These are phyloP conservation scores for Melanotaenia maccullochi DNA, from an alignment of 2,797 vertebrate genomes.

Conservation along the genomic window DNA sequence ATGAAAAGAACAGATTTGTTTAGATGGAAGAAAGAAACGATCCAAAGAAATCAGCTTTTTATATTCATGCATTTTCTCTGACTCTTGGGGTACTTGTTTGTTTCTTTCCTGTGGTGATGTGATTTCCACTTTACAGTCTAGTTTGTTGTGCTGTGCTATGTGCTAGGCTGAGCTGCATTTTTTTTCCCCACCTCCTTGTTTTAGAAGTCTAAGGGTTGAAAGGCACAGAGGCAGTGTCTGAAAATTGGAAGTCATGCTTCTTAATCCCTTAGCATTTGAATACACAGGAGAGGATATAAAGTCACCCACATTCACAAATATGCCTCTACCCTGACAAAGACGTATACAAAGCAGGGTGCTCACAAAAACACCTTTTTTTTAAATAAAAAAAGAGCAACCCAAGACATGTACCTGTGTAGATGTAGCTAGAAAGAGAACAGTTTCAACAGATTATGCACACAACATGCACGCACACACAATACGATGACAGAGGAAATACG, in stretches of 20 bases:
- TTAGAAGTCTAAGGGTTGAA: constrained; percentile 62
- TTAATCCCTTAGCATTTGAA: constrained; percentile 69
- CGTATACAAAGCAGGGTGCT: constrained; percentile 10
- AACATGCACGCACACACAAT: constrained; percentile 26
- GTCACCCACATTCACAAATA: constrained; percentile 31
- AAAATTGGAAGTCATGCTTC: constrained; percentile 74
- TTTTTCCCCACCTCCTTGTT: constrained; percentile 35
- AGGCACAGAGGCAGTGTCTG: constrained; percentile 52
- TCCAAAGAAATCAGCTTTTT: constrained; percentile 60
- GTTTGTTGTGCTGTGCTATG: constrained; percentile 57
- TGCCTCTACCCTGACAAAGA: constrained; percentile 31
- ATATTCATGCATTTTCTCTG: constrained; percentile 62
- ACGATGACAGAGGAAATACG: constrained; percentile 23
- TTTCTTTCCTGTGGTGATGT: constrained; percentile 66
- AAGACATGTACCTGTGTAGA: constrained; percentile 12
- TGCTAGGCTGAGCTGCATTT: constrained; percentile 34
- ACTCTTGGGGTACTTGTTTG: constrained; percentile 61
- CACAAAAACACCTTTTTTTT: constrained; percentile 6
- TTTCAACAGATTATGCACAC: constrained; percentile 25
- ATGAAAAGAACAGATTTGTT: constrained; percentile 44
- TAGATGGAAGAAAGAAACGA: constrained; percentile 25
- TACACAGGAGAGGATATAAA: constrained; percentile 49
- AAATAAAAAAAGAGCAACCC: neutral
- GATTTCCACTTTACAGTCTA: constrained; percentile 67
- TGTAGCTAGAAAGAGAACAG: constrained; percentile 13